These are phyloP conservation scores for Uropsilus gracilis DNA, from an alignment of 2,113 vertebrate genomes.

Conservation along the genomic window DNA sequence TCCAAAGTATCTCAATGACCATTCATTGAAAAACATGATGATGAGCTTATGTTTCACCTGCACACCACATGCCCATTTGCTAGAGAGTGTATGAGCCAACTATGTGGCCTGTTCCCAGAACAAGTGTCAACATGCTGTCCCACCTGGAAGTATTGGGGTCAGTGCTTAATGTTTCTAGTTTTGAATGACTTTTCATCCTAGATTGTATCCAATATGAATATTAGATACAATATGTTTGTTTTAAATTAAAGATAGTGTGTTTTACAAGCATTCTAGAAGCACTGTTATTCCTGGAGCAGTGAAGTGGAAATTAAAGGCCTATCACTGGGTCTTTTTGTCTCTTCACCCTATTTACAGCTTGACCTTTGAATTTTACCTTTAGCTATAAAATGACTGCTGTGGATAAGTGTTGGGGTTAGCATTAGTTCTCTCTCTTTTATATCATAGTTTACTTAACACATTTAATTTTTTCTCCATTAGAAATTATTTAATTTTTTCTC, in stretches of 20 bases:
- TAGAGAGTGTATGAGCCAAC: not conserved
- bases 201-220: not conserved
- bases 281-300: not conserved
- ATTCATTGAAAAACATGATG: not conserved
- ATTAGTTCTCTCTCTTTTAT: slow-evolving; percentile 9
- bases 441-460: not conserved
- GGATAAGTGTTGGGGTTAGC: not conserved
- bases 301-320: not conserved
- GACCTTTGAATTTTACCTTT: not conserved
- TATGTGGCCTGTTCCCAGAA: not conserved
- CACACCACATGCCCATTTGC: not conserved
- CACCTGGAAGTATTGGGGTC: not conserved
- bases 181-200: not conserved
- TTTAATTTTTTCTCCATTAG: not conserved
- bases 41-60: not conserved
- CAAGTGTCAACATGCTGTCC: not conserved
- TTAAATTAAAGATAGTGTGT: not conserved
- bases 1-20: not conserved
- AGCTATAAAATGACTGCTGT: not conserved
- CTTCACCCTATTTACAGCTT: not conserved
- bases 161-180: not conserved
- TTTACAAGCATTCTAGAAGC: not conserved
- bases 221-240: not conserved
- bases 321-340: not conserved
- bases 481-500: not conserved